These are phyloP conservation scores for Mechanitis mazaeus DNA, from an alignment of 2,888 invertebrate genomes.

Conservation along the genomic window DNA sequence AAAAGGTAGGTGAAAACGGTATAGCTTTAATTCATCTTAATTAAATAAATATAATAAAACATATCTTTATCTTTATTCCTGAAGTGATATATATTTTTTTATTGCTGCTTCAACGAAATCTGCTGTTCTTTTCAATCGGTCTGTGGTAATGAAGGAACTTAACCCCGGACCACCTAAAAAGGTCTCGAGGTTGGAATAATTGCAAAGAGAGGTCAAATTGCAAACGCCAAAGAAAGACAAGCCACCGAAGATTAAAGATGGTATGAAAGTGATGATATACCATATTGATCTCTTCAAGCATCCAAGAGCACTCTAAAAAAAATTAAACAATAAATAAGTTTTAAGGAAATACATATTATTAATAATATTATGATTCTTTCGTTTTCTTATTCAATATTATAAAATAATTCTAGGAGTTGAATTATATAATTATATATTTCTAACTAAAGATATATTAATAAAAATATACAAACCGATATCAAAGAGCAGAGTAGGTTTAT, in stretches of 20 bases:
- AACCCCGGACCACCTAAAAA: constrained; percentile 46
- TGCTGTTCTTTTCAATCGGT: constrained; percentile 67
- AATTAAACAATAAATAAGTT: constrained; percentile 5
- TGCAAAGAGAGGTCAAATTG: constrained; percentile 74
- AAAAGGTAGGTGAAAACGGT: too few relatives aligned
- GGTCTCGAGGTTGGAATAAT: constrained; percentile 57
- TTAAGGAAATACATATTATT: too few relatives aligned
- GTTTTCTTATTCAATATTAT: too few relatives aligned
- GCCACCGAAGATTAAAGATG: constrained; percentile 42
- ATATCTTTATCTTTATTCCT: constrained; percentile 3
- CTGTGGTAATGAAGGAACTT: constrained; percentile 67
- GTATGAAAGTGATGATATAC: constrained; percentile 33
- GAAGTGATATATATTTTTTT: constrained; percentile 55
- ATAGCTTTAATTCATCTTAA: too few relatives aligned
- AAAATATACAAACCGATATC: constrained; percentile 17
- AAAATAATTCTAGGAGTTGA: too few relatives aligned
- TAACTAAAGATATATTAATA: not conserved
- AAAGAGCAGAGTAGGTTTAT: constrained; percentile 10
- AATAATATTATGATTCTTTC: too few relatives aligned
- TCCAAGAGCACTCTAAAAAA: constrained; percentile 32
- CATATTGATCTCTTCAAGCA: constrained; percentile 30
- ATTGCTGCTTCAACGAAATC: constrained; percentile 72
- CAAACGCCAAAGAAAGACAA: constrained; percentile 67
- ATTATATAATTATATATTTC: too few relatives aligned
- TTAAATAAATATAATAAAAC: not conserved